Conservation (phyloP, 2,888 invertebrate genomes). For the Endomychus coccineus region DNA sequence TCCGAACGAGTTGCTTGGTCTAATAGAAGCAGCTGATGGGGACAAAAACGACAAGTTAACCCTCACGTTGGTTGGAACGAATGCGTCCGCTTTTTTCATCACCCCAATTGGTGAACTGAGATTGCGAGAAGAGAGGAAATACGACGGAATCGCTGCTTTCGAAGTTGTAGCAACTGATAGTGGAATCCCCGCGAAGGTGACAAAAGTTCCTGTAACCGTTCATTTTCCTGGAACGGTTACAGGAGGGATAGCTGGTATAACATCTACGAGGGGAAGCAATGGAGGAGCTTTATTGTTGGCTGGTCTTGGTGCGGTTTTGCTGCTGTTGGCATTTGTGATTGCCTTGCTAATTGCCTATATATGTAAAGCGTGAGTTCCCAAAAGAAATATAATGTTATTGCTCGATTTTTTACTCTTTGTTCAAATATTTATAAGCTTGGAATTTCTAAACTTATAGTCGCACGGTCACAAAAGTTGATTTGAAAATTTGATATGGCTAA, state of each 20-base stretch:
- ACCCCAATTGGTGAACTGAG: conserved; percentile 61
- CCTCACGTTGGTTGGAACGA: conserved; percentile 51
- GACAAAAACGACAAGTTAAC: conserved; percentile 69
- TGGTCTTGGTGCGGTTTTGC: conserved; percentile 64
- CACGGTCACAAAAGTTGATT: no score
- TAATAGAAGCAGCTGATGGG: conserved; percentile 81
- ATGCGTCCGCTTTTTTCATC: conserved; percentile 50
- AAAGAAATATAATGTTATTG: no score
- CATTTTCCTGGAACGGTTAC: conserved; percentile 49
- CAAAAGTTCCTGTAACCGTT: conserved; percentile 61
- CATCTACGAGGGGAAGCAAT: conserved; percentile 27
- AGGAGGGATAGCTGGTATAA: conserved; percentile 35
- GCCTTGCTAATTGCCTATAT: conserved; percentile 70
- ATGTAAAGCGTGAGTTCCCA: conserved; percentile 57
- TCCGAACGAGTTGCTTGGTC: conserved; percentile 47
- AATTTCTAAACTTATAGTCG: no score
- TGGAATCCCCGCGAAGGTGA: conserved; percentile 73
- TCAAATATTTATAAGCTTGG: background rate
- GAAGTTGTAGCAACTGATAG: conserved; percentile 79
- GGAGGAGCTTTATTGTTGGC: conserved; percentile 44
- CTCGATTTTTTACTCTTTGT: no score
- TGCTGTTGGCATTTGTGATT: conserved; percentile 67
- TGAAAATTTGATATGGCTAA: no score
- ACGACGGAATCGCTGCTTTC: conserved; percentile 57
- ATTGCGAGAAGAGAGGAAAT: conserved; percentile 40